phyloP scores from a whole-genome alignment of 2,797 vertebrate genomes.

The Urophycis tenuis region DNA sequence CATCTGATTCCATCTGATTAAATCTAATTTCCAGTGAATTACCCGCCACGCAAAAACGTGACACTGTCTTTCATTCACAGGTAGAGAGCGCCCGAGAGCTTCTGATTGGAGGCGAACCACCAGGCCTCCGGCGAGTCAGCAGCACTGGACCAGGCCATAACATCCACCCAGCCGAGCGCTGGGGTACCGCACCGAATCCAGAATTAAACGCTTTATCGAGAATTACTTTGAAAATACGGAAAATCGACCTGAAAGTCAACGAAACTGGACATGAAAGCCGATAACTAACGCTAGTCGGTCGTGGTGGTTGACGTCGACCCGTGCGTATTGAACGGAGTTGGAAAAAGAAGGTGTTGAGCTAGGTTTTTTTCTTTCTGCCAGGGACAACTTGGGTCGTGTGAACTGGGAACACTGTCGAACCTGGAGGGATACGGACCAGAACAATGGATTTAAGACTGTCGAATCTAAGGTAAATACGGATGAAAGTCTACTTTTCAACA shows the following conservation, averaged over 20 bases:
- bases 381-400: constrained; percentile 65
- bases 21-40: not conserved
- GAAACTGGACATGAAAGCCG: constrained; percentile 40
- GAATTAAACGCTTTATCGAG: not conserved
- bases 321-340: constrained; percentile 68
- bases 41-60: too few species aligned
- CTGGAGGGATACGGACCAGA: constrained; percentile 18
- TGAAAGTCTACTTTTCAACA: constrained; percentile 46
- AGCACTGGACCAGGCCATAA: constrained; percentile 64
- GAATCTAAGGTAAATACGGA: constrained; percentile 47
- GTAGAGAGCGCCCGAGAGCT: constrained; percentile 53
- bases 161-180: constrained; percentile 66
- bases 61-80: not conserved
- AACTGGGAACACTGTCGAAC: constrained; percentile 40
- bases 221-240: not conserved
- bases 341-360: constrained; percentile 72
- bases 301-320: constrained; percentile 60
- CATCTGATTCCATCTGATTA: not conserved
- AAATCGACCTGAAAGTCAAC: constrained; percentile 48
- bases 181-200: constrained; percentile 58
- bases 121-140: constrained; percentile 41
- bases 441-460: constrained; percentile 22
- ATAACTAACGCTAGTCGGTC: constrained; percentile 31
- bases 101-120: constrained; percentile 26
- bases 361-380: constrained; percentile 50